These are phyloP conservation scores for Drosophila barbarae DNA, from an alignment of 2,888 invertebrate genomes.

Conservation along the genomic window DNA sequence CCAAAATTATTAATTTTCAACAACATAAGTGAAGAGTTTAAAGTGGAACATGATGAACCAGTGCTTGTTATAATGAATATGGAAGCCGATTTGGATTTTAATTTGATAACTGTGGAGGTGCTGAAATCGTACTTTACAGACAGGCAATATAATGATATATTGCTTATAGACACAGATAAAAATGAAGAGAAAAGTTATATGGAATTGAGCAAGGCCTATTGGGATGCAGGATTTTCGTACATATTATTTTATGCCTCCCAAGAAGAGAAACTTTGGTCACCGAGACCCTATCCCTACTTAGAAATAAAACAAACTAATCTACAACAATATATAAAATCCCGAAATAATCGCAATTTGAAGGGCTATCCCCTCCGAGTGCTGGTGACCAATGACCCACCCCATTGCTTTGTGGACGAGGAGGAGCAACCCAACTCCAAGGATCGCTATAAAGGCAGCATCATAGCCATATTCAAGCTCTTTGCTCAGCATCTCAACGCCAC, in stretches of 20 bases:
- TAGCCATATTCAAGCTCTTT: conserved; percentile 26
- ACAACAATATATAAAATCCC: background rate
- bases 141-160: conserved; percentile 25
- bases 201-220: conserved; percentile 1
- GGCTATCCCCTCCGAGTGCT: conserved; percentile 35
- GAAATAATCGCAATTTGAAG: conserved; percentile 2
- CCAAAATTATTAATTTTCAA: conserved; percentile 7
- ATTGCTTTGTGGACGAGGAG: conserved; percentile 27
- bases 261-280: conserved; percentile 5
- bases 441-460: conserved; percentile 32
- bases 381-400: conserved; percentile 38
- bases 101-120: background rate
- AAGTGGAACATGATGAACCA: conserved; percentile 18
- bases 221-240: conserved; percentile 18
- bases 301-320: background rate
- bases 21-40: conserved; percentile 20
- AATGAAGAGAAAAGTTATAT: background rate
- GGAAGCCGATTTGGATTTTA: conserved; percentile 3
- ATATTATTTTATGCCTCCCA: background rate
- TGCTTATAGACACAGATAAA: conserved; percentile 9
- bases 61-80: conserved; percentile 19
- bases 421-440: background rate
- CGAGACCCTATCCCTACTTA: background rate
- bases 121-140: conserved; percentile 15
- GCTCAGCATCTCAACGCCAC: conserved; percentile 24